A percentile compares a stretch with the other conserved stretches of the same genome.
These are phyloP conservation scores for Xenopus tropicalis DNA, from an alignment of 2,113 vertebrate genomes.

Conservation along the genomic window UCB_Xtro_10.0 CM004451.2:78600001-78600500, in stretches of 20 bases:
- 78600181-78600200: conserved; percentile 98
- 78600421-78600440: too few species aligned
- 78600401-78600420: too few species aligned
- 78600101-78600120: conserved; percentile 98
- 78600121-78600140: conserved; percentile 98
- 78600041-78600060: conserved; percentile 97
- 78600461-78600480: too few species aligned
- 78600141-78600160: conserved; percentile 99
- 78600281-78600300: conserved; percentile 70
- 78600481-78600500: too few species aligned
- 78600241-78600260: conserved; percentile 99
- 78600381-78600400: too few species aligned
- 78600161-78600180: conserved; percentile 99
- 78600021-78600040: conserved; percentile 97
- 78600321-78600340: conserved; percentile 72
- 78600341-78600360: conserved; percentile 62
- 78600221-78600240: conserved; percentile 97
- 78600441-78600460: too few species aligned
- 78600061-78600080: conserved; percentile 97
- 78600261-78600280: conserved; percentile 96
- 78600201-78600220: conserved; percentile 99
- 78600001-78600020: conserved; percentile 93
- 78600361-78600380: conserved; percentile 31
- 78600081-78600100: conserved; percentile 98
- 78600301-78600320: conserved; percentile 77